Evolutionary conservation across 2,797 vertebrate genomes (phyloP).

Genomic region (Danio albolineatus): DNA sequence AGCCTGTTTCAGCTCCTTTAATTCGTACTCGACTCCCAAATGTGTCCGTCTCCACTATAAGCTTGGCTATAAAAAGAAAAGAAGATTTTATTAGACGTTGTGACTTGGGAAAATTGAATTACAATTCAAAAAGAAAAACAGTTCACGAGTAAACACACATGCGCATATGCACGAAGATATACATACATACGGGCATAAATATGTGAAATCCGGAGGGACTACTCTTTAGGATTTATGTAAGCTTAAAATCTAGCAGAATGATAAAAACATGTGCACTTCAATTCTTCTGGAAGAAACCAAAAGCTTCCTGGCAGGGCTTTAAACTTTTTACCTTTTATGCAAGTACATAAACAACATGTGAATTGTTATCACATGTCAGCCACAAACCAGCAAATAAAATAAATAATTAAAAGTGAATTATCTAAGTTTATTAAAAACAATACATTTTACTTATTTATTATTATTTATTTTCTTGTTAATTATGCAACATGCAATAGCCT

Average conservation of each 20-base stretch:
- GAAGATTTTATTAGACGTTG: conserved; percentile 32
- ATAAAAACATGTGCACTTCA: conserved; percentile 76
- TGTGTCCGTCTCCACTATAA: conserved; percentile 92
- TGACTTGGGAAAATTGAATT: background rate
- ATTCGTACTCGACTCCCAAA: conserved; percentile 93
- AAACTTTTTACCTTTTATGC: conserved; percentile 36
- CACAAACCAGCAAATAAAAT: conserved; percentile 16
- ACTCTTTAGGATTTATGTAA: conserved; percentile 73
- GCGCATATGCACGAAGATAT: conserved; percentile 40
- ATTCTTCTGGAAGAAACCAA: conserved; percentile 70
- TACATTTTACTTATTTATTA: background rate
- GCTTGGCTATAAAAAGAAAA: conserved; percentile 81
- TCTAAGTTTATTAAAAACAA: background rate
- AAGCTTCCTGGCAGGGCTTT: conserved; percentile 64
- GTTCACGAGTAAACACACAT: background rate
- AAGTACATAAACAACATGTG: conserved; percentile 36
- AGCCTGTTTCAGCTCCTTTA: conserved; percentile 89
- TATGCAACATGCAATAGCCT: background rate
- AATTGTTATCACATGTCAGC: conserved; percentile 9
- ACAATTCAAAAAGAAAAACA: background rate
- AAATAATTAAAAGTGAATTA: background rate
- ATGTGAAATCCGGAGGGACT: conserved; percentile 64
- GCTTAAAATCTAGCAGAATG: conserved; percentile 73
- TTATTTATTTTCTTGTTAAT: background rate
- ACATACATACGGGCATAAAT: conserved; percentile 39